These are phyloP conservation scores for Myathropa florea DNA, from an alignment of 2,888 invertebrate species.

Conservation along the genomic window DNA sequence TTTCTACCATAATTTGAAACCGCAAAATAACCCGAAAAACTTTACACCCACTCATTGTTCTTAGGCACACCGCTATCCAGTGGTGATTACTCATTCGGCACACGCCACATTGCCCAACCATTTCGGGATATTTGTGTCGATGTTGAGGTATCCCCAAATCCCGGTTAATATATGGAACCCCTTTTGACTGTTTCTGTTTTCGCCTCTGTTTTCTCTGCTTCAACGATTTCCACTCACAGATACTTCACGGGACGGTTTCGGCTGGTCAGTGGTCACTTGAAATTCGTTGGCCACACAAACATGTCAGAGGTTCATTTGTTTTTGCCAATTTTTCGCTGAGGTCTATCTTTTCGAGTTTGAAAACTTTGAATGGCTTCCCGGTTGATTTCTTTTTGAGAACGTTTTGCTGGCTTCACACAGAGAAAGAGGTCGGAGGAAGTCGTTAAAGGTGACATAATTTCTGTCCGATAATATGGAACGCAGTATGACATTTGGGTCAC, in stretches of 20 bases:
- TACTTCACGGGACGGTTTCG: neutral
- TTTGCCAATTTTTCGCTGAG: conserved; percentile 26
- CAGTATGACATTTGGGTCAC: conserved; percentile 13
- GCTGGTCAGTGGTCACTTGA: neutral
- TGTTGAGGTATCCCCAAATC: conserved; percentile 48
- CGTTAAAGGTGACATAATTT: conserved; percentile 44
- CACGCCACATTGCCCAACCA: conserved; percentile 55
- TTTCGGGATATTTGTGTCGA: conserved; percentile 42
- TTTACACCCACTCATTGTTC: conserved; percentile 4
- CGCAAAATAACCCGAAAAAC: conserved; percentile 18
- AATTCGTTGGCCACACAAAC: neutral
- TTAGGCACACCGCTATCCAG: neutral
- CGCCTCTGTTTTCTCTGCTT: neutral
- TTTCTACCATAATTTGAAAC: conserved; percentile 23
- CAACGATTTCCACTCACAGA: conserved; percentile 16
- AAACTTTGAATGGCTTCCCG: conserved; percentile 7
- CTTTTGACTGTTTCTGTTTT: conserved; percentile 6
- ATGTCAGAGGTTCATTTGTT: conserved; percentile 15
- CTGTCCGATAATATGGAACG: neutral
- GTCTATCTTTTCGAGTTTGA: conserved; percentile 9
- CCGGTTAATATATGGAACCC: conserved; percentile 19
- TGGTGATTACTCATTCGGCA: conserved; percentile 64
- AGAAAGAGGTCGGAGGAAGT: conserved; percentile 19
- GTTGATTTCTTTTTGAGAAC: conserved; percentile 22
- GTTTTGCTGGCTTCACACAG: conserved; percentile 1